These are phyloP conservation scores for Cosmia pyralina DNA, from an alignment of 2,888 invertebrate genomes.

Conservation along the genomic window DNA sequence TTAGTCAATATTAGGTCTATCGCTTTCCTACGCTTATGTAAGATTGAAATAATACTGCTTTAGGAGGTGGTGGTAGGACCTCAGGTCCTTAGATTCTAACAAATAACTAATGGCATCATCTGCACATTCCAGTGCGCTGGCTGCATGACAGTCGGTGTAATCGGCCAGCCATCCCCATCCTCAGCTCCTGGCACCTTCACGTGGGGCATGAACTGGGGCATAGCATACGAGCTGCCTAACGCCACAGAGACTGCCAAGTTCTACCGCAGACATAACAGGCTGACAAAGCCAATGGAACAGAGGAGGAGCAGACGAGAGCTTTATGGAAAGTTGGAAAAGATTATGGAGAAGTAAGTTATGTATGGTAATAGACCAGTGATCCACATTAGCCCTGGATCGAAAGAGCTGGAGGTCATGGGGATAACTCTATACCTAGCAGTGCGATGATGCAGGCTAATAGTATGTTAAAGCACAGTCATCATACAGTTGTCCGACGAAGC, in stretches of 20 bases:
- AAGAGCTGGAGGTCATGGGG: too few species aligned
- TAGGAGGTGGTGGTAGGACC: too few species aligned
- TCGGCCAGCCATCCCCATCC: conserved; percentile 82
- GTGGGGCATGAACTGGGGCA: conserved; percentile 93
- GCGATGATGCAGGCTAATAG: too few species aligned
- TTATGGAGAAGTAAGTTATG: conserved; percentile 89
- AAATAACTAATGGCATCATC: not conserved
- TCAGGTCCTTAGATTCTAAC: not conserved
- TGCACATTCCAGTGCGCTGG: conserved; percentile 86
- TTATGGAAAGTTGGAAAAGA: conserved; percentile 92
- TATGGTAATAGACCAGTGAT: too few species aligned
- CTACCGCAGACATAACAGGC: conserved; percentile 74
- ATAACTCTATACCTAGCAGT: too few species aligned
- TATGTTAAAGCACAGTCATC: too few species aligned
- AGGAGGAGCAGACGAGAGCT: conserved; percentile 92
- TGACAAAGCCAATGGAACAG: conserved; percentile 85
- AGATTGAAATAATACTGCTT: not conserved
- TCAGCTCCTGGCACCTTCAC: conserved; percentile 90
- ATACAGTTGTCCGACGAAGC: too few species aligned
- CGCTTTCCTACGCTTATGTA: not conserved
- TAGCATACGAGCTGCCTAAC: conserved; percentile 92
- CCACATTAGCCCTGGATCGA: too few species aligned
- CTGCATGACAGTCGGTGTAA: conserved; percentile 89
- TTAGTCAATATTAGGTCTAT: not conserved
- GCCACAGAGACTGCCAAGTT: conserved; percentile 85